Percentiles rank a stretch among this genome's conserved stretches.
Evolutionary conservation across 2,797 vertebrate genomes (phyloP).

Genomic region (Taenioides sp.): DNA sequence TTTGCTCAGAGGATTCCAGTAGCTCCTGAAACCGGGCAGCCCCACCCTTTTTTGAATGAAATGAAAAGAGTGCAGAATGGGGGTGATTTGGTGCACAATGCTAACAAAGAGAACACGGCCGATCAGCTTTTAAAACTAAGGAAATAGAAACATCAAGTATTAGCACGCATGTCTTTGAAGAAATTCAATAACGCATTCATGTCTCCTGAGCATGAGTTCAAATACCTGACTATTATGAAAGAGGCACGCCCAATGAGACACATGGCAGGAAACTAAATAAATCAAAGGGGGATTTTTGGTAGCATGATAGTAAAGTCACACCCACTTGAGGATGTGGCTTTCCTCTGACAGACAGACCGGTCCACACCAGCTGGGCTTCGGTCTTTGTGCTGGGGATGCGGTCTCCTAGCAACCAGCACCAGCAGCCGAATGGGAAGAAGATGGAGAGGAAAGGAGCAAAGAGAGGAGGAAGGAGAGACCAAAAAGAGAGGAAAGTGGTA

Average conservation of each 20-base stretch:
- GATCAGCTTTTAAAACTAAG: constrained; percentile 24
- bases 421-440: constrained; percentile 78
- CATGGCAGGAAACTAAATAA: constrained; percentile 18
- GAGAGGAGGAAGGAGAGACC: constrained; percentile 1
- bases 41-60: constrained; percentile 63
- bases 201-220: not conserved
- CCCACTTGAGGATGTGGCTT: constrained; percentile 82
- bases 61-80: constrained; percentile 63
- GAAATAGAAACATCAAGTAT: constrained; percentile 14
- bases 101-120: constrained; percentile 49
- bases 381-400: constrained; percentile 89
- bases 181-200: constrained; percentile 17
- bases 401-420: constrained; percentile 93
- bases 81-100: constrained; percentile 56
- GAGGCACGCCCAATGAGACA: constrained; percentile 20
- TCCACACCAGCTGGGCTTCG: constrained; percentile 86
- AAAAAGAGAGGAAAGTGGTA: constrained; percentile 14
- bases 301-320: constrained; percentile 58
- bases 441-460: constrained; percentile 29
- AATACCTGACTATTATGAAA: not conserved
- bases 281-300: constrained; percentile 22
- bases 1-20: constrained; percentile 52
- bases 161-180: constrained; percentile 24
- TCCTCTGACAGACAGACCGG: constrained; percentile 73
- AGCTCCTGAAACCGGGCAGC: constrained; percentile 40